Base-by-base conservation (phyloP, 2,888 invertebrate genomes). In the Proisotoma minuta region DNA sequence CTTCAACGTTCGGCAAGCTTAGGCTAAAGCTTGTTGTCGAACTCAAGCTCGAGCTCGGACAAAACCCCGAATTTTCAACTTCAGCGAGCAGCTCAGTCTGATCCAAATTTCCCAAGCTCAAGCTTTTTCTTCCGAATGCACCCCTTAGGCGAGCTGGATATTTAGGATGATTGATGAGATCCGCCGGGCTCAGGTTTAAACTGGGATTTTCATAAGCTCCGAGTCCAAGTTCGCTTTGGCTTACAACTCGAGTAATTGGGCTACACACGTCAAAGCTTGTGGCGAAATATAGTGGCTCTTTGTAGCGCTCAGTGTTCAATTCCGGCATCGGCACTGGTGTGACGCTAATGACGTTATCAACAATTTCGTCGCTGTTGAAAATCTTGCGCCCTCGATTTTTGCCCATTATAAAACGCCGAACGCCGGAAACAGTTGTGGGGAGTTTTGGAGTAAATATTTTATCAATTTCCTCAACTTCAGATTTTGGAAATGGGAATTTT, bases 131-230 rank as follows among this genome's bases (percentile, higher is more conserved):
- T n/a, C 43, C 43, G 18, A 12, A 12, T 20, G 20, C 5, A 5
- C 18, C 4, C 18, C 18, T n/a, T n/a, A 15, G 5, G 18, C 15
- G 5, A 12, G 57, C 43, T 12, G 61, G 57, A 43, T 72, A 72
- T 51, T 65, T 70, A 15, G 72, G 72, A 60, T 72, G 72, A 58
- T 70, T 62, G 29, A 72, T 69, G 59, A 72, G 60, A 29, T 72
- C 70, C 1, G 66, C 62, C 10, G 68, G 69, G 22, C 67, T 68
- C 1, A 72, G 50, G 8, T 72, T 67, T 28, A 70, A 59, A 27
- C 54, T 60, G 10, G 72, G 72, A 62, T 72, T 72, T 56, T 72
- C 72, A 57, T 72, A 72, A 3, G 63, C 72, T 5, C 20, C 15
- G 4, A 43, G 5, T 5, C 20, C 15, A 5, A 43, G 5, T n/a